Evolutionary conservation across 1,140 invertebrate species (phyloP), one percentile per base, ranked within the genome.

Genomic region (Pissodes strobi): DNA sequence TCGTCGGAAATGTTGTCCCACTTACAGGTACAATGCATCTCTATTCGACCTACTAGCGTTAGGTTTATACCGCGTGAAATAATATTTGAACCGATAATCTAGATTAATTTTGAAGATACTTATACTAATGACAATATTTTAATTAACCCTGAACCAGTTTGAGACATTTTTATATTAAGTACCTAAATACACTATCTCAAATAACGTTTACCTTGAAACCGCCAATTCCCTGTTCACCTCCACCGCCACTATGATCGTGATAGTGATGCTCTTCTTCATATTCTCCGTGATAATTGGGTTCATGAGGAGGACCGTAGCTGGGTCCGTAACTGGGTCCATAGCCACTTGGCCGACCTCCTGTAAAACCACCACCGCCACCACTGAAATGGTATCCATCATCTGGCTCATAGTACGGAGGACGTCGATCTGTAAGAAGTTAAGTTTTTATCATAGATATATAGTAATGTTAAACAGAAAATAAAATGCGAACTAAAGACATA

Each of bases 331-430:
- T 15, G 3, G 48, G 10, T 1, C 62, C 57, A 48, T 61, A 51
- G 1, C 19, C 41, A n/a, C 21, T 39, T n/a, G 53, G 43, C 22
- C 57, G 21, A 19, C 38, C 13, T 2, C 43, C 22, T 13, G 4
- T 13, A 43, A 41, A 65, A 8, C 55, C 55, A n/a, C n/a, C n/a
- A n/a, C n/a, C n/a, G 1, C 39, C 52, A 5, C 53, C 61, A 49
- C 52, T 49, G 41, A 12, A 53, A 46, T n/a, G 39, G 22, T 58
- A 46, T 1, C 52, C 43, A 18, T 19, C 1, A 38, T 27, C 34
- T 8, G 41, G 9, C n/a, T 43, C 45, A 25, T 49, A 49, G n/a
- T 13, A 22, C 1, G 3, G 15, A 34, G 34, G 21, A 15, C 43
- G 17, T 41, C 34, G 15, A 56, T 45, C 30, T 53, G 13, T 10